Evolutionary conservation across 2,113 vertebrate species (phyloP).

Genomic region (Mixornis gularis): DNA sequence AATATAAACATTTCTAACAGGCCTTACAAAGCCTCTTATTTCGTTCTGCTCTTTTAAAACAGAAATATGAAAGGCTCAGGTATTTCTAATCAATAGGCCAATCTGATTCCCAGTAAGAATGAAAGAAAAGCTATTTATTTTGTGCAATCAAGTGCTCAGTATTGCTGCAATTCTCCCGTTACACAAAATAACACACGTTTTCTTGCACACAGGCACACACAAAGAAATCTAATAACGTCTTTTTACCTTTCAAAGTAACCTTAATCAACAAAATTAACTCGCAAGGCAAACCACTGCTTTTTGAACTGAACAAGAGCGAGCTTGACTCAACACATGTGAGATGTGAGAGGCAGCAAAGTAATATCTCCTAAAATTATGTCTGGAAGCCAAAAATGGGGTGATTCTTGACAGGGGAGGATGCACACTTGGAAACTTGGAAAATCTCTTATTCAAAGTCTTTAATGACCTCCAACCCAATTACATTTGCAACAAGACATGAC

Average conservation of each 20-base stretch:
- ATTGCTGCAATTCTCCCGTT: background rate
- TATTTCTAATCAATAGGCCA: background rate
- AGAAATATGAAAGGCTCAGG: background rate
- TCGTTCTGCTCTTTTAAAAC: background rate
- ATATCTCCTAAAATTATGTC: background rate
- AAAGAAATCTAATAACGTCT: slow-evolving; percentile 16
- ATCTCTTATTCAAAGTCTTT: slow-evolving; percentile 32
- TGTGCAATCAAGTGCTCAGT: background rate
- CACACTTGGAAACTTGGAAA: slow-evolving; percentile 31
- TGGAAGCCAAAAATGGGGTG: slow-evolving; percentile 26
- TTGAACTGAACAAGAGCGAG: slow-evolving; percentile 20
- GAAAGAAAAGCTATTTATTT: background rate
- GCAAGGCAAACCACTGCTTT: background rate
- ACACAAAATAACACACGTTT: background rate
- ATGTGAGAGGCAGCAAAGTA: slow-evolving; percentile 7
- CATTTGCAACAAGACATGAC: slow-evolving; percentile 11
- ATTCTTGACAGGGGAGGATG: background rate
- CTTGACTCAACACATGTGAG: background rate
- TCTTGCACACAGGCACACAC: background rate
- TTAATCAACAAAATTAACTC: background rate
- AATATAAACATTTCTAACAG: background rate
- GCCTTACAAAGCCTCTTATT: background rate
- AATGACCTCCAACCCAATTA: slow-evolving; percentile 40
- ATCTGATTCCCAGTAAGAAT: background rate
- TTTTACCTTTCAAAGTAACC: slow-evolving; percentile 41